A percentile compares a stretch with the other conserved stretches of the same genome.
Evolutionary conservation across 2,797 vertebrate species (phyloP).

Genomic region (Channa striata): DNA sequence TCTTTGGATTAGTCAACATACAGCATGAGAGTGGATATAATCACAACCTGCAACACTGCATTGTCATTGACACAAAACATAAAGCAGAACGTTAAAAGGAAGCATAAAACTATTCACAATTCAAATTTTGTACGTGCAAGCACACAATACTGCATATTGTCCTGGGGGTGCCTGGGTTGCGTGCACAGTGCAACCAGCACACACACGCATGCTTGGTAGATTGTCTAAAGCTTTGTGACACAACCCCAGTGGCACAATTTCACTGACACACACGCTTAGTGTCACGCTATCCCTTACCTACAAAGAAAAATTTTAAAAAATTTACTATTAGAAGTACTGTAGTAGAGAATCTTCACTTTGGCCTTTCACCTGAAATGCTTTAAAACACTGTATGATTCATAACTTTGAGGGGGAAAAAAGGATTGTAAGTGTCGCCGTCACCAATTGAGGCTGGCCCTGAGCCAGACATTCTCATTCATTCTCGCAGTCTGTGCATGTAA

Average conservation of each 20-base stretch:
- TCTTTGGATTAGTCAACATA: constrained; percentile 3
- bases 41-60: constrained; percentile 12
- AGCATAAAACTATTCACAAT: neutral
- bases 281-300: constrained; percentile 60
- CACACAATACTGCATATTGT: constrained; percentile 17
- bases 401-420: neutral
- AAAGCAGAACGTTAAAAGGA: constrained; percentile 10
- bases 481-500: constrained; percentile 5
- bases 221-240: constrained; percentile 53
- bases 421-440: constrained; percentile 24
- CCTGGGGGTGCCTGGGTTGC: constrained; percentile 45
- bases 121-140: constrained; percentile 22
- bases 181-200: constrained; percentile 35
- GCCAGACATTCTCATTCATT: constrained; percentile 28
- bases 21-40: neutral
- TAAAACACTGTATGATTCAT: constrained; percentile 22
- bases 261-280: constrained; percentile 57
- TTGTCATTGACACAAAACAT: constrained; percentile 26
- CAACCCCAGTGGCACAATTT: constrained; percentile 61
- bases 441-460: constrained; percentile 10
- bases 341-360: neutral
- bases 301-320: constrained; percentile 33
- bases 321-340: constrained; percentile 4
- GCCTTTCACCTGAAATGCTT: constrained; percentile 16
- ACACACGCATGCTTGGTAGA: constrained; percentile 41